Conservation (phyloP, 2,888 invertebrate species). For the Perdita meconis region DNA sequence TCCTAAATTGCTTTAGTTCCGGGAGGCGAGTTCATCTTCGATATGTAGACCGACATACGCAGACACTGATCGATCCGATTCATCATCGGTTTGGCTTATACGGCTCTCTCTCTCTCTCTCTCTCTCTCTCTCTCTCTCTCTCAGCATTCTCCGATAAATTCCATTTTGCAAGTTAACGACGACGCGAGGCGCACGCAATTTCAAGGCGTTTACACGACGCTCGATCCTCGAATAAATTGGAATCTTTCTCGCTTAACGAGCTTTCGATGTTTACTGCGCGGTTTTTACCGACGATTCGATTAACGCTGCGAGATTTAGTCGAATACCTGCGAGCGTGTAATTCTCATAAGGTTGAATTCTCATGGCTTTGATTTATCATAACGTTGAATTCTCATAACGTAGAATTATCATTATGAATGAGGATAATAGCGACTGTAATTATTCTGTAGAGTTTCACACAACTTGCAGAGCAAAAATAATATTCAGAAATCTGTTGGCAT, state of each 20-base stretch:
- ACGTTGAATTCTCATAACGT: too few relatives aligned
- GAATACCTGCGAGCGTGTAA: too few relatives aligned
- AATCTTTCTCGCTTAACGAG: slow-evolving; percentile 19
- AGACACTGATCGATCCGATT: slow-evolving; percentile 63
- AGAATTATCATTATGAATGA: too few relatives aligned
- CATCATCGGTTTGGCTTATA: slow-evolving; percentile 52
- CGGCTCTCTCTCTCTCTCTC: slow-evolving; percentile 35
- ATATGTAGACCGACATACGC: slow-evolving; percentile 58
- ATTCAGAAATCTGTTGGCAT: too few relatives aligned
- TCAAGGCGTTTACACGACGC: slow-evolving; percentile 15
- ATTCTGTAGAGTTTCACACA: too few relatives aligned
- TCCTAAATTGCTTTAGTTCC: slow-evolving; percentile 66
- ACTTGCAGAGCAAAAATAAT: too few relatives aligned
- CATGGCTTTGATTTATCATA: too few relatives aligned
- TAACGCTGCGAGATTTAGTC: too few relatives aligned
- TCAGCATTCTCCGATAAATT: slow-evolving; percentile 54
- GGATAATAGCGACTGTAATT: too few relatives aligned
- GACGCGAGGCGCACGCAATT: slow-evolving; percentile 1
- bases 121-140: not conserved
- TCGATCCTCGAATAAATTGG: slow-evolving; percentile 28
- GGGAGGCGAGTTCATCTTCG: slow-evolving; percentile 60
- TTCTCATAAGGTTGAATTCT: too few relatives aligned
- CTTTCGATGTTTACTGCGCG: slow-evolving; percentile 1
- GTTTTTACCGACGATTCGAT: not conserved
- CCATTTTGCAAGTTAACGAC: slow-evolving; percentile 32